These are phyloP conservation scores for Spodoptera frugiperda DNA, from an alignment of 1,140 invertebrate species.

Conservation along the genomic window DNA sequence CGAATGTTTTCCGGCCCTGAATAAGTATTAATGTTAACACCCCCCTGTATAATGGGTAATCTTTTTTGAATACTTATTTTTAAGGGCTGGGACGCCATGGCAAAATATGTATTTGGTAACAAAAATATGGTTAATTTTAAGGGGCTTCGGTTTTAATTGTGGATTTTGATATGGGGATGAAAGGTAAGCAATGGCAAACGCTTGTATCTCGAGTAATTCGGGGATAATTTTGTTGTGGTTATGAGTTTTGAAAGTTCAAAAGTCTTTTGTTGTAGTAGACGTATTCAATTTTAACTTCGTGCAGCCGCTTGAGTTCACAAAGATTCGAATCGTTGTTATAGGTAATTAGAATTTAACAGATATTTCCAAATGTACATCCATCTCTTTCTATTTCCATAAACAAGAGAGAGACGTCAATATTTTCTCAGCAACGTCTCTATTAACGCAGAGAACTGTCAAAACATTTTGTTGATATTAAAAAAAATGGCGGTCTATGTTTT, in stretches of 20 bases:
- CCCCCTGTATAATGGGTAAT: conserved; percentile 48
- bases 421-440: too few species aligned
- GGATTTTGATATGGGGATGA: background rate
- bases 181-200: background rate
- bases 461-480: too few species aligned
- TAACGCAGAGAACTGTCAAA: too few species aligned
- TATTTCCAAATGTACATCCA: too few species aligned
- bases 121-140: background rate
- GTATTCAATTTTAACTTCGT: too few species aligned
- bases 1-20: conserved; percentile 61
- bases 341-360: too few species aligned
- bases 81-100: conserved; percentile 38
- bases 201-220: background rate
- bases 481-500: background rate
- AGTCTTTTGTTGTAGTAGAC: background rate
- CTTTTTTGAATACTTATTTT: conserved; percentile 53
- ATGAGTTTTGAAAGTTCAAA: background rate
- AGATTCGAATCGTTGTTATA: too few species aligned
- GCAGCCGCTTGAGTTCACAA: too few species aligned
- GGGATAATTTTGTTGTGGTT: background rate
- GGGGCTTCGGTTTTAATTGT: background rate
- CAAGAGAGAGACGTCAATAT: too few species aligned
- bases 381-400: too few species aligned
- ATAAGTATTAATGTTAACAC: conserved; percentile 45
- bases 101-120: conserved; percentile 2